Base-by-base conservation (phyloP, 2,797 vertebrate species). In the Pelodytes ibericus region DNA sequence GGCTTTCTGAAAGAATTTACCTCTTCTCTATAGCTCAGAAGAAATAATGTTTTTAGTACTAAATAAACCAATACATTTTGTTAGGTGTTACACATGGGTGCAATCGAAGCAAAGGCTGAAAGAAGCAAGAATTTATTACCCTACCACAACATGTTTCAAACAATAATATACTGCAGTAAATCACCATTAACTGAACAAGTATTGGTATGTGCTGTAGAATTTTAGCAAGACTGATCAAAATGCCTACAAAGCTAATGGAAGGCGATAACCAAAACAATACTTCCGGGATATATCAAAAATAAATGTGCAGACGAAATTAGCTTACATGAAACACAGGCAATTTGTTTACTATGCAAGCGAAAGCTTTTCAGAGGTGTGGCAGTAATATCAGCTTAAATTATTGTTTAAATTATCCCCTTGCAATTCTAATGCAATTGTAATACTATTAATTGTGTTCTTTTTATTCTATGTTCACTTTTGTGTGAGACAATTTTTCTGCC, bases 321-420 rank as follows among this genome's bases (percentile, higher is more conserved):
- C n/a, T 53, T 53, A 53, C 22, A 24, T 11, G 7, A 22, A 53
- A 11, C 49, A 53, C n/a, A 20, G 1, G 7, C 59, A 72, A 82
- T 81, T 86, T 84, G 82, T 90, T 90, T 87, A 87, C 79, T 89
- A 89, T 86, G 86, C 86, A 89, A 84, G 86, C 89, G 87, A 87
- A 88, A 82, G 81, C 85, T 81, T 89, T 86, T 84, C 80, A 82
- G 82, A 85, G 9, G 60, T 66, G 85, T 90, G 88, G 86, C 51
- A 80, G 83, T 56, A 4, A 49, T 49, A n/a, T 49, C 18, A 49
- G 10, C 16, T n/a, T n/a, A n/a, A n/a, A n/a, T n/a, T n/a, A n/a
- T n/a, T n/a, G n/a, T n/a, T n/a, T n/a, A n/a, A n/a, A n/a, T n/a
- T n/a, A n/a, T n/a, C n/a, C n/a, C n/a, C n/a, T n/a, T n/a, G n/a